Evolutionary conservation across 2,113 vertebrate species (phyloP), one percentile per base, ranked within the genome.

Genomic region (Phylloscopus trochilus): DNA sequence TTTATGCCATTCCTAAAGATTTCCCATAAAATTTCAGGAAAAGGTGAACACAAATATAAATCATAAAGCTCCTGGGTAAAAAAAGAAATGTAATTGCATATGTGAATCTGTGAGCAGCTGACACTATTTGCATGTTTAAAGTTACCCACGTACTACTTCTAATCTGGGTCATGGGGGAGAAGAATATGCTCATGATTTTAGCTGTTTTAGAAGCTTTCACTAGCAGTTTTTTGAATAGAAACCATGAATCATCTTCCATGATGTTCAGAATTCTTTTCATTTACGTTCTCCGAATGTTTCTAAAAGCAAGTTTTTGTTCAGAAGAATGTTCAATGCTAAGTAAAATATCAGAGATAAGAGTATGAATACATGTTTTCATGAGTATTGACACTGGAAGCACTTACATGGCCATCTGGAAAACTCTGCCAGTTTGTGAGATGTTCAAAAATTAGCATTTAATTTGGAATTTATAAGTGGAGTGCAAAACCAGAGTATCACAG

Each of bases 371-470:
- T 68, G 80, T 77, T 93, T 92, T 14, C 51, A 15, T 83, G 59
- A 74, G 13, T 86, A 80, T 62, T 86, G 53, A 56, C 75, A 83
- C 18, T 83, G 51, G 16, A 89, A 63, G 63, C 30, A 95, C 93
- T 95, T 88, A 89, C 39, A 44, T 47, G 51, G 80, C 94, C 92
- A 92, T 95, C 91, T 97, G 94, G 80, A 90, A 83, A 94, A 51
- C 80, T 89, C 68, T 83, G 51, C 53, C 60, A n/a, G 8, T 63
- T 90, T 83, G 39, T 47, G 56, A 92, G 20, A 44, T 0, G 0
- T 83, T 94, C 33, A 91, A 76, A 89, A 94, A 66, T 56, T 64
- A 69, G 37, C 53, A 64, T 30, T n/a, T 2, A 1, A 62, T 69
- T 85, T 85, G 63, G 59, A 91, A 85, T 90, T 86, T 37, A 16